Base-by-base conservation (phyloP, 2,888 invertebrate genomes). In the Tiliacea aurago region DNA sequence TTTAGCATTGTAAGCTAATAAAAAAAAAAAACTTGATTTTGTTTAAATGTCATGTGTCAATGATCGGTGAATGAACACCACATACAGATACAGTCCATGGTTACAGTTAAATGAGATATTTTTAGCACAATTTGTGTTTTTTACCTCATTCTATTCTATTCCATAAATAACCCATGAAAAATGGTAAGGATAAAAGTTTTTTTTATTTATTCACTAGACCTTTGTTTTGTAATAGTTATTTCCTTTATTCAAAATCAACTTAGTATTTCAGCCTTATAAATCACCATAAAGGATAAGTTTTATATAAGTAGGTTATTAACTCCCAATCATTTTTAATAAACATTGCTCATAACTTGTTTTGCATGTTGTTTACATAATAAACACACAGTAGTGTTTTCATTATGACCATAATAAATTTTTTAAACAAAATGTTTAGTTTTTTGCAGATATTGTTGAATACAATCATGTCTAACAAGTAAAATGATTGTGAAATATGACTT, bases 331-430 rank as follows among this genome's bases (percentile, higher is more conserved):
- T 43, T 41, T 23, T 4, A 53, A 61, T 47, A 69, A 61, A 62
- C 41, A 53, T 55, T 56, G 33, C 47, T 76, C n/a, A 43, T 47
- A 56, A 33, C 20, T 43, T 23, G 49, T 33, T 62, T 20, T 43
- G 41, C 1, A 53, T 64, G 23, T 80, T 80, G 80, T 73, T 80
- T 66, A 77, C 66, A 80, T 53, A 66, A 73, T 74, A 80, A 65
- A 80, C 28, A 53, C 20, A 2, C 3, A 37, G 15, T 11, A 49
- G 62, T 13, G 53, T 61, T 33, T 45, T n/a, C 23, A 11, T n/a
- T 28, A 10, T 33, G 5, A 28, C 66, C n/a, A 15, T 45, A 9
- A n/a, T n/a, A n/a, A n/a, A n/a, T n/a, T n/a, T n/a, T n/a, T n/a
- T n/a, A n/a, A n/a, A n/a, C n/a, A n/a, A n/a, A 13, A 53, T 47